Base-by-base conservation (phyloP, 1,140 invertebrate genomes). In the Triops cancriformis region DNA sequence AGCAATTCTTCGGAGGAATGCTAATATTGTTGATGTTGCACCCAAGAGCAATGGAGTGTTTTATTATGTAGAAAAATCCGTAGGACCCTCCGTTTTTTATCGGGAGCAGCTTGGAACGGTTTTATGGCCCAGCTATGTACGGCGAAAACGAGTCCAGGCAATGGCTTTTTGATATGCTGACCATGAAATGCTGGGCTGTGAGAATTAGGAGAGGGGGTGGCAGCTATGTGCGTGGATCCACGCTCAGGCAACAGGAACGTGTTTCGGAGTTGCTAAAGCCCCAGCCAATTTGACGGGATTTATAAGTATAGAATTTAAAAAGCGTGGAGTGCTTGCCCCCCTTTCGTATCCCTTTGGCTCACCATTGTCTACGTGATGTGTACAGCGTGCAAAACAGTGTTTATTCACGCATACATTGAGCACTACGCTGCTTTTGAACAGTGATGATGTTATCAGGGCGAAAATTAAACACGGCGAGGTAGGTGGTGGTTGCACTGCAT, bases 401-500 rank as follows among this genome's bases (percentile, higher is more conserved):
- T 64, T 23, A 64, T 64, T 64, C 51, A 64, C 51, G 51, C 51
- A 64, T 64, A 64, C 51, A 64, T 64, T 64, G 51, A 23, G 51
- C 51, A 64, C n/a, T 14, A 5, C 18, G 23, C 10, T 64, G 51
- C 18, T 64, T 64, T 23, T 23, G 14, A 23, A 18, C n/a, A 37
- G 51, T 64, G 51, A 23, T 23, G 51, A 64, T 64, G 51, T 64
- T 64, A 64, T 64, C 51, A 23, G 51, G 51, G 51, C 51, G 51
- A 64, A 64, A 64, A 64, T 64, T 64, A 64, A 64, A 64, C 51
- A 64, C 23, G 10, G 51, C 51, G 51, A n/a, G 51, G 51, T 64
- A 23, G 51, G 51, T 64, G 51, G 51, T 64, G n/a, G 23, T 18
- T 64, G 7, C 51, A 64, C 18, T 64, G 14, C n/a, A 23, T 1